Conservation (phyloP, 2,888 invertebrate species). For the Parnassius orleans region DNA sequence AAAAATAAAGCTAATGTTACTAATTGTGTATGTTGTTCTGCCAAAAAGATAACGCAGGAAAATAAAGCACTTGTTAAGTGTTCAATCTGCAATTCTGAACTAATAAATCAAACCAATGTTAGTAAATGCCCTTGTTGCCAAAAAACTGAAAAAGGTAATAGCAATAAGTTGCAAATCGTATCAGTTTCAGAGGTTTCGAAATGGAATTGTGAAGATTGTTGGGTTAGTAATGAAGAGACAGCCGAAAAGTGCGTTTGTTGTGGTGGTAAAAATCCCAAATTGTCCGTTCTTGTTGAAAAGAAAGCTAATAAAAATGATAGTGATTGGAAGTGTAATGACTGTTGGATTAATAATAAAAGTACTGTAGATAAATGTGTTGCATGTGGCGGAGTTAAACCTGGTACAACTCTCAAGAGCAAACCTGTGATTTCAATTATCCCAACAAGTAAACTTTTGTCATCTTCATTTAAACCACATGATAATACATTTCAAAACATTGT, state of each 20-base stretch:
- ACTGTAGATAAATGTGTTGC: constrained; percentile 50
- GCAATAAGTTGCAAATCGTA: constrained; percentile 29
- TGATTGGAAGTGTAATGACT: constrained; percentile 53
- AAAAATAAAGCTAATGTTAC: constrained; percentile 46
- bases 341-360: constrained; percentile 53
- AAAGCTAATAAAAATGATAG: constrained; percentile 16
- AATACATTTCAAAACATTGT: constrained; percentile 40
- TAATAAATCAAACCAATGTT: constrained; percentile 33
- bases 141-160: constrained; percentile 34
- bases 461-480: constrained; percentile 30
- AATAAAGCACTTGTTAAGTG: constrained; percentile 37
- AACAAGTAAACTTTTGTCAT: constrained; percentile 13
- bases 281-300: constrained; percentile 13
- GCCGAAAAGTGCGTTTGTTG: constrained; percentile 50
- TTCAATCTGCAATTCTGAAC: constrained; percentile 42
- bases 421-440: constrained; percentile 8
- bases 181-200: constrained; percentile 33
- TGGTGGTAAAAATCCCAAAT: constrained; percentile 40
- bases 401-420: constrained; percentile 28
- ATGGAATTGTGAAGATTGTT: constrained; percentile 57
- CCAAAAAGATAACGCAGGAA: constrained; percentile 34
- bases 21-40: constrained; percentile 54
- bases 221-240: constrained; percentile 46
- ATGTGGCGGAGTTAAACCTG: constrained; percentile 47
- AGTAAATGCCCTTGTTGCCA: constrained; percentile 46